Evolutionary conservation across 92 coral and sea anemone species (phyloP).

Genomic region (Phenganax stokvisi): DNA sequence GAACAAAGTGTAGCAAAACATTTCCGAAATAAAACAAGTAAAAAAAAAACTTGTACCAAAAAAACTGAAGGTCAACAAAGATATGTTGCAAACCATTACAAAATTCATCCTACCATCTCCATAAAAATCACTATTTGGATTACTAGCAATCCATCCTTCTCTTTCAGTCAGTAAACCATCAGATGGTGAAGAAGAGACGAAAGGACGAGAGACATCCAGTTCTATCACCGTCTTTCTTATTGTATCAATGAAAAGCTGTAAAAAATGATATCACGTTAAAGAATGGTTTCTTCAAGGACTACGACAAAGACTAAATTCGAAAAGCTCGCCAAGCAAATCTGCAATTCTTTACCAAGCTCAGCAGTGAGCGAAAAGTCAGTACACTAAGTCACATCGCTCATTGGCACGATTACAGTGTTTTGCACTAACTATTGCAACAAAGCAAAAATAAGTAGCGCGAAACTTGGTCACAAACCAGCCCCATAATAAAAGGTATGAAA

Average conservation of each 20-base stretch:
- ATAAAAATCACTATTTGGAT: conserved; percentile 73
- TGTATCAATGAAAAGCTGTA: conserved; percentile 73
- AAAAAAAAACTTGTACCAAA: background rate
- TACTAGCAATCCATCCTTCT: conserved; percentile 87
- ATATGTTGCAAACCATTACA: background rate
- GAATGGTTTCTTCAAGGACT: background rate
- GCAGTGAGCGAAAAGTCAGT: too few species aligned
- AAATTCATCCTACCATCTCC: conserved; percentile 70
- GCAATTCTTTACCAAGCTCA: too few species aligned
- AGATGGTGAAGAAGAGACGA: conserved; percentile 87
- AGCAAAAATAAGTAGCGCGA: too few species aligned
- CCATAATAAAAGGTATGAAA: too few species aligned
- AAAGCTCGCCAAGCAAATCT: too few species aligned
- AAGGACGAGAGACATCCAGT: conserved; percentile 68
- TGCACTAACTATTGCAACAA: too few species aligned
- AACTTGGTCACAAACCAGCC: too few species aligned
- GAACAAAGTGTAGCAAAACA: too few species aligned
- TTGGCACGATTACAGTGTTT: too few species aligned
- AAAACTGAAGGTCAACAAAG: background rate
- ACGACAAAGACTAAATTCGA: background rate
- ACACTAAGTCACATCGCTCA: too few species aligned
- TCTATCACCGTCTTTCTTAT: conserved; percentile 58
- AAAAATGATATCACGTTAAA: background rate
- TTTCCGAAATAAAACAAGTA: too few species aligned
- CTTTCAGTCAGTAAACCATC: conserved; percentile 80